Evolutionary conservation across 2,113 vertebrate genomes (phyloP).

Genomic region (Prolemur simus): DNA sequence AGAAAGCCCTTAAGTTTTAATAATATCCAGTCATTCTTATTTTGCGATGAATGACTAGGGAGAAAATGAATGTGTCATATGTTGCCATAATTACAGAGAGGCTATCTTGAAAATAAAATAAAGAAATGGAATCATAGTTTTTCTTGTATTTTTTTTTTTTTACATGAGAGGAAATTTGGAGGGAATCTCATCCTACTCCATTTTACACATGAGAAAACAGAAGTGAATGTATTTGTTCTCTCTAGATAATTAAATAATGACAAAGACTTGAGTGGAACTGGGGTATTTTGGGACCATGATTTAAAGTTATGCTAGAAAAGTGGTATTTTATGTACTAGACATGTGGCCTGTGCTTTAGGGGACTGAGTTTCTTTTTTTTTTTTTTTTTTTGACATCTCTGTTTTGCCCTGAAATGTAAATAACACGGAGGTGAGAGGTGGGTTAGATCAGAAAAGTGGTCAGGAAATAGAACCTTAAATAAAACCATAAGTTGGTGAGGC

Average conservation of each 20-base stretch:
- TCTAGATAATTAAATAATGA: neutral
- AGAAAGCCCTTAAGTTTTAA: conserved; percentile 67
- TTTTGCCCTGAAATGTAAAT: neutral
- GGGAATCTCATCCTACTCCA: neutral
- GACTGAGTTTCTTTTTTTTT: neutral
- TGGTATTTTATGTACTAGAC: neutral
- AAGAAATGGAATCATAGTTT: neutral
- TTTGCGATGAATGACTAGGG: conserved; percentile 65
- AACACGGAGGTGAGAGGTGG: neutral
- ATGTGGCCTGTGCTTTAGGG: neutral
- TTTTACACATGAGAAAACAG: neutral
- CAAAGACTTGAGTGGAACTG: neutral
- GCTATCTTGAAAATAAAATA: conserved; percentile 55
- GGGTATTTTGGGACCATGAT: neutral
- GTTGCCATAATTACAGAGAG: conserved; percentile 43
- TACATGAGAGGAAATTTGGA: neutral
- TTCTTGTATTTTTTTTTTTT: neutral
- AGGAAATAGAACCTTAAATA: neutral
- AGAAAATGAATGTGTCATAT: conserved; percentile 42
- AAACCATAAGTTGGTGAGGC: neutral
- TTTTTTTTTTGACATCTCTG: neutral
- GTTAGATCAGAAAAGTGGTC: neutral
- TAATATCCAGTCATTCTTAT: conserved; percentile 57
- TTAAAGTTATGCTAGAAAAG: neutral
- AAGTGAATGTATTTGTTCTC: neutral